phyloP scores from a whole-genome alignment of 2,113 vertebrate species.

The Epinephelus lanceolatus region DNA sequence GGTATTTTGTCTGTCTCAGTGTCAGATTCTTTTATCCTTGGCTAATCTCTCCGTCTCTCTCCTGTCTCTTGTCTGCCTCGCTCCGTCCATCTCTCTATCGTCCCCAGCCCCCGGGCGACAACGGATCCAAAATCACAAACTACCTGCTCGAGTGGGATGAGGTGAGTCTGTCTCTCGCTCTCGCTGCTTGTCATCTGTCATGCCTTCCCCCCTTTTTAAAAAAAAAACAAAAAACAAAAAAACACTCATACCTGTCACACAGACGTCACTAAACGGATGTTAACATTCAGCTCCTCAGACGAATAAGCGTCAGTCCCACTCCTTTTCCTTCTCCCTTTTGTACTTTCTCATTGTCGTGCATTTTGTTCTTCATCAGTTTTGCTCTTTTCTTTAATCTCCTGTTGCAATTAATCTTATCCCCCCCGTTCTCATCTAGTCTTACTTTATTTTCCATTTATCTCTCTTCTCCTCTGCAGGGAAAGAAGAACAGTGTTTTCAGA shows the following conservation, averaged over 20 bases:
- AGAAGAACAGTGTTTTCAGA: slow-evolving; percentile 95
- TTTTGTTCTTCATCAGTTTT: not conserved
- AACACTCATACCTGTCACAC: too few species aligned
- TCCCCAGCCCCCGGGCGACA: slow-evolving; percentile 92
- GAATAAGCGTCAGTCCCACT: not conserved
- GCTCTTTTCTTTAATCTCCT: not conserved
- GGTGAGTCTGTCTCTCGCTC: slow-evolving; percentile 80
- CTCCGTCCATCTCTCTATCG: slow-evolving; percentile 45
- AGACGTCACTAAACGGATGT: too few species aligned
- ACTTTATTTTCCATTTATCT: not conserved
- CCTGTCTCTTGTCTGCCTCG: slow-evolving; percentile 21
- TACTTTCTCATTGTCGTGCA: not conserved
- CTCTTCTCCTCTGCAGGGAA: slow-evolving; percentile 87
- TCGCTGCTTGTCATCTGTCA: not conserved
- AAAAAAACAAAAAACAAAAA: too few species aligned
- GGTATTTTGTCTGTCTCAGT: slow-evolving; percentile 49
- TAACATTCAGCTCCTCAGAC: slow-evolving; percentile 5
- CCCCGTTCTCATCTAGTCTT: not conserved
- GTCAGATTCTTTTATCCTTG: slow-evolving; percentile 41
- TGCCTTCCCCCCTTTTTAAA: not conserved
- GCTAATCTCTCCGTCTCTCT: slow-evolving; percentile 53
- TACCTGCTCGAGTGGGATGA: slow-evolving; percentile 99
- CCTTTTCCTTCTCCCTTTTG: not conserved
- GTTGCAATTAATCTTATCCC: not conserved
- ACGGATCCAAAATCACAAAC: slow-evolving; percentile 98